Base-by-base conservation (phyloP, 2,113 vertebrate genomes). In the Lophochroa leadbeateri region DNA sequence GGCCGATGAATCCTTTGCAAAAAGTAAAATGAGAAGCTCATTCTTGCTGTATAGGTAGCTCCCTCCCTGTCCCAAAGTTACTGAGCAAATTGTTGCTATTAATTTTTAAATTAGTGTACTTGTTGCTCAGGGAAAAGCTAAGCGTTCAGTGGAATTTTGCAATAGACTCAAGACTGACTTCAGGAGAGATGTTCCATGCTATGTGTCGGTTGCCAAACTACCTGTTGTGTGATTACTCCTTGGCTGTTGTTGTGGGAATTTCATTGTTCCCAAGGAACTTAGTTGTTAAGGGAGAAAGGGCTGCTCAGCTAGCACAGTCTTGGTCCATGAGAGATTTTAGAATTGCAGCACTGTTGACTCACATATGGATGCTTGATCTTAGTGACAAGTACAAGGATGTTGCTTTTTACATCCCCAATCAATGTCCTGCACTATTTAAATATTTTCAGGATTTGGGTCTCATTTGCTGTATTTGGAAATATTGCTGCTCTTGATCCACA, bases 81-180 rank as follows among this genome's bases (percentile, higher is more conserved):
- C 55, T 49, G 37, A 92, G 86, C 69, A 89, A 96, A 94, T 93
- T 85, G 49, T 92, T 96, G 69, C 65, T 89, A 87, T 95, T 96
- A 90, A 91, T 92, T 94, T 93, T 84, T 68, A 78, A 96, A 86
- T 91, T 60, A 79, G 31, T 60, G 31, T 92, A 64, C 24, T 92
- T 82, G 21, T 82, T 82, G 65, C 80, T 96, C 29, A 89, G 69
- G 74, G 74, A 92, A 82, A 84, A 88, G n/a, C 10, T 5, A 71
- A 33, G 28, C 11, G 21, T 82, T 92, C 29, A 61, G 43, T 80
- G 4, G n/a, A 52, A 65, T 94, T 95, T 86, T 25, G 17, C 69
- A 86, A 90, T 20, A 74, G 69, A 15, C 17, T 83, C 27, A 21
- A 58, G 82, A 53, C 39, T 47, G 77, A 75, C 15, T 35, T 79